Conservation (phyloP, 2,888 invertebrate species). For the Carterocephalus palaemon region DNA sequence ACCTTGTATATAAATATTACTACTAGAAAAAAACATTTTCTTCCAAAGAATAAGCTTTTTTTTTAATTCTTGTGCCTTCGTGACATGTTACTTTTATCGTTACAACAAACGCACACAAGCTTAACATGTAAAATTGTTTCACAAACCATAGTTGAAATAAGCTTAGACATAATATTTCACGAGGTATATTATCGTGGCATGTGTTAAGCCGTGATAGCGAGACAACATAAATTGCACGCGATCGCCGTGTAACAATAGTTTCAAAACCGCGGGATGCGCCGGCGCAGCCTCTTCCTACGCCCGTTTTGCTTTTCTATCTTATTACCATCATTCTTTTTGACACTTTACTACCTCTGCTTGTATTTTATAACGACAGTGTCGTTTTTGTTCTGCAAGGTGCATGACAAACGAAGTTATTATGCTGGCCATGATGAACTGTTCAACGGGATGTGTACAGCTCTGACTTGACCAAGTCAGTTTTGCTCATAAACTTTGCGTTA, state of each 20-base stretch:
- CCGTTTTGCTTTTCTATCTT: constrained; percentile 57
- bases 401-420: constrained; percentile 22
- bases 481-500: too few relatives aligned
- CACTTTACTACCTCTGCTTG: constrained; percentile 61
- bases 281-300: constrained; percentile 48
- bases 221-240: constrained; percentile 58
- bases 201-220: constrained; percentile 33
- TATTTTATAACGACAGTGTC: constrained; percentile 57
- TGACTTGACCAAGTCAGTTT: background rate
- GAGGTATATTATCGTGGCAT: constrained; percentile 21
- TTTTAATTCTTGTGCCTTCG: too few relatives aligned
- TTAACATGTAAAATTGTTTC: too few relatives aligned
- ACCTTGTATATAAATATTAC: too few relatives aligned
- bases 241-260: constrained; percentile 60
- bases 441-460: constrained; percentile 4
- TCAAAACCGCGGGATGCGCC: constrained; percentile 47
- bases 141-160: too few relatives aligned
- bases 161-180: constrained; percentile 13
- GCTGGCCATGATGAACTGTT: constrained; percentile 16
- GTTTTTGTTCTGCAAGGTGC: constrained; percentile 42
- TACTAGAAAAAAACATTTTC: too few relatives aligned
- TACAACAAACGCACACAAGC: too few relatives aligned
- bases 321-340: constrained; percentile 66
- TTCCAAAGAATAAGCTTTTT: too few relatives aligned
- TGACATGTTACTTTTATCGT: too few relatives aligned